Evolutionary conservation across 2,888 invertebrate genomes (phyloP).

Genomic region (Euproctis similis): DNA sequence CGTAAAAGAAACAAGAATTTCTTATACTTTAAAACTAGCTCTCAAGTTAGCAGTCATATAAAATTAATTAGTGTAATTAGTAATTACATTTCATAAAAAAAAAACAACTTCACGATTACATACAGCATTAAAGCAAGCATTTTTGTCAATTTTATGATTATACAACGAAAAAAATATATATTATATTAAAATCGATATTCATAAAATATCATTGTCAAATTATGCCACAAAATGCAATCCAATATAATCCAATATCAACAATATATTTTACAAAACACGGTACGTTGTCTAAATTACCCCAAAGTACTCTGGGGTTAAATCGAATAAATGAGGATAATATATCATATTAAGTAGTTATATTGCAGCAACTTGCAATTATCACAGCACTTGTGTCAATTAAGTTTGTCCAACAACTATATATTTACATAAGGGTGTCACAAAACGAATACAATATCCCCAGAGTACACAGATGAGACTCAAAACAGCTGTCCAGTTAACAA

Average conservation of each 20-base stretch:
- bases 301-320: conserved; percentile 39
- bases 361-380: conserved; percentile 53
- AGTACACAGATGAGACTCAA: conserved; percentile 36
- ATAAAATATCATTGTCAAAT: conserved; percentile 29
- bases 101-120: conserved; percentile 44
- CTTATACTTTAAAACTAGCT: conserved; percentile 1
- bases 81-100: conserved; percentile 39
- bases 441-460: conserved; percentile 40
- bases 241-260: conserved; percentile 33
- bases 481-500: conserved; percentile 37
- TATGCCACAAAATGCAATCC: conserved; percentile 43
- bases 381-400: conserved; percentile 66
- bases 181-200: conserved; percentile 23
- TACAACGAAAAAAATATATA: too few relatives aligned
- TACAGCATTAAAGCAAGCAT: conserved; percentile 40
- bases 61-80: conserved; percentile 21
- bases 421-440: conserved; percentile 38
- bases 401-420: conserved; percentile 49
- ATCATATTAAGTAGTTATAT: conserved; percentile 34
- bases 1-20: conserved; percentile 9
- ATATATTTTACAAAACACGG: conserved; percentile 30
- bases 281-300: conserved; percentile 32
- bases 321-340: conserved; percentile 32
- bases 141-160: conserved; percentile 29
- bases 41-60: conserved; percentile 24